Conservation (phyloP, 2,113 vertebrate species). For the Murina feae region DNA sequence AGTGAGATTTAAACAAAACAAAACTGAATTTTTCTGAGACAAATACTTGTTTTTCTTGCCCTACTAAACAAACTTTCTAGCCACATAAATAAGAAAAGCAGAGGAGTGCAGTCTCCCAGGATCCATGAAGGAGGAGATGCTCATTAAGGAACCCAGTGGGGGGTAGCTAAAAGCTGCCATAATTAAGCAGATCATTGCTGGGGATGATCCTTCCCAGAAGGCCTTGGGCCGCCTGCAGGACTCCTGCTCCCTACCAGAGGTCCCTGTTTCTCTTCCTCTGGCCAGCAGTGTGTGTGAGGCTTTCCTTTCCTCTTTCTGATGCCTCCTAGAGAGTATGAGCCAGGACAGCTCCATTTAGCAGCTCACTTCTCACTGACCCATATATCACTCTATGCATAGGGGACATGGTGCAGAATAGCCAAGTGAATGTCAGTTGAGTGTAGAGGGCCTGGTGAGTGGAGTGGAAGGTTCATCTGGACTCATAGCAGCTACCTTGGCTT, state of each 20-base stretch:
- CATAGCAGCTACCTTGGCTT: neutral
- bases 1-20: neutral
- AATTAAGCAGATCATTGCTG: neutral
- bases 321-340: neutral
- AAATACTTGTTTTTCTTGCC: neutral
- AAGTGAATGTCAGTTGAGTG: neutral
- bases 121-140: neutral
- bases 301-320: neutral
- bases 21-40: neutral
- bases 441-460: neutral
- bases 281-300: rapidly evolving
- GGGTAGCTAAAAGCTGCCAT: neutral
- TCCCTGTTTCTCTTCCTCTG: neutral
- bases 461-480: neutral
- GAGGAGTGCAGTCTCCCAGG: neutral
- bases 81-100: slow-evolving; percentile 32
- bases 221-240: neutral
- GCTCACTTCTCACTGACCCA: neutral
- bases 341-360: neutral
- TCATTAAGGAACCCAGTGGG: slow-evolving; percentile 15
- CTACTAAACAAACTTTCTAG: neutral
- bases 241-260: neutral
- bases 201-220: neutral
- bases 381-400: neutral
- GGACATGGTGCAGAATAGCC: neutral